Percentiles rank a stretch among this genome's conserved stretches.
Evolutionary conservation across 1,140 invertebrate species (phyloP).

Genomic region (Drosophila malerkotliana): DNA sequence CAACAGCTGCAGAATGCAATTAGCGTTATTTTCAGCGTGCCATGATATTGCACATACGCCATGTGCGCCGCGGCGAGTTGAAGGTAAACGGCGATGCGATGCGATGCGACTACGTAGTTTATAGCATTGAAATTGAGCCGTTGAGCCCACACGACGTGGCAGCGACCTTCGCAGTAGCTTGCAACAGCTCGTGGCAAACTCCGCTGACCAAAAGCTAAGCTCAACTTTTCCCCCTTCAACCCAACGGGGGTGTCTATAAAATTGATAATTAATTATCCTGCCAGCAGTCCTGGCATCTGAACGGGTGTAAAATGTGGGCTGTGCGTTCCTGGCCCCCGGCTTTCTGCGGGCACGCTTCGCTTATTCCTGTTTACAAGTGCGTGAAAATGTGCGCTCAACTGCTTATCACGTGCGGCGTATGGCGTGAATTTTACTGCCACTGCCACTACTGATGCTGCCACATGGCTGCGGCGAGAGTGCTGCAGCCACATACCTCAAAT

Average conservation of each 20-base stretch:
- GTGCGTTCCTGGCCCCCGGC: constrained; percentile 44
- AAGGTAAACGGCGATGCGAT: constrained; percentile 66
- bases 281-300: background rate
- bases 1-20: constrained; percentile 73
- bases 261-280: constrained; percentile 81
- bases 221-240: constrained; percentile 13
- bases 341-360: constrained; percentile 72
- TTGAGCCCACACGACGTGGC: constrained; percentile 41
- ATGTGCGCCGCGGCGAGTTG: constrained; percentile 57
- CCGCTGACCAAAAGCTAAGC: constrained; percentile 36
- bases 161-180: constrained; percentile 42
- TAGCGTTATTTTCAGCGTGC: constrained; percentile 73
- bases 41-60: constrained; percentile 72
- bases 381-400: constrained; percentile 80
- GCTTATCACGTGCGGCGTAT: constrained; percentile 72
- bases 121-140: constrained; percentile 74
- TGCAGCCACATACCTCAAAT: constrained; percentile 61
- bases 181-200: constrained; percentile 29
- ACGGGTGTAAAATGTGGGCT: background rate
- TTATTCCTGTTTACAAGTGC: constrained; percentile 79
- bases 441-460: constrained; percentile 10
- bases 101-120: constrained; percentile 66
- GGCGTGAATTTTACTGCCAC: constrained; percentile 71
- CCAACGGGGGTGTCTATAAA: constrained; percentile 49
- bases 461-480: constrained; percentile 20